Percentiles rank a stretch among this genome's conserved stretches.
Conservation (phyloP, 2,113 vertebrate genomes). For the Oryzias melastigma region DNA sequence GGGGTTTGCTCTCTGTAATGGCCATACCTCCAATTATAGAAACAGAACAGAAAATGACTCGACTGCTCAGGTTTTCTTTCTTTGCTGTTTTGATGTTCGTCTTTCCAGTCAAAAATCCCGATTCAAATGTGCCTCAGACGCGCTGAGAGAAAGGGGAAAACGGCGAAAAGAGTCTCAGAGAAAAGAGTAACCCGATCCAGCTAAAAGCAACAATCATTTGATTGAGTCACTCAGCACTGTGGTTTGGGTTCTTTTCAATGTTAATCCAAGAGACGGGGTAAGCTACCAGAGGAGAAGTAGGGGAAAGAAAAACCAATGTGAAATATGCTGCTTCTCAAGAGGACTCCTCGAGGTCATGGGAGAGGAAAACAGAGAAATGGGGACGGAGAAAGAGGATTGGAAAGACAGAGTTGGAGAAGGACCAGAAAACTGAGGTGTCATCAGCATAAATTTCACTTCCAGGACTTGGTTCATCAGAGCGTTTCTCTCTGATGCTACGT, state of each 20-base stretch:
- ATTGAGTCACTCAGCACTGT: conserved; percentile 65
- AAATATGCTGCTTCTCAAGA: conserved; percentile 25
- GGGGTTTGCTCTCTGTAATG: conserved; percentile 19
- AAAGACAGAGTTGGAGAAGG: conserved; percentile 35
- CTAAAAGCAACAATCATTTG: conserved; percentile 73
- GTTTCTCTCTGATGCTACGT: conserved; percentile 33
- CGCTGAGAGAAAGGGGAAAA: conserved; percentile 31
- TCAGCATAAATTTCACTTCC: conserved; percentile 20
- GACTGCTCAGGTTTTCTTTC: conserved; percentile 24
- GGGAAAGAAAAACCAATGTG: conserved; percentile 20
- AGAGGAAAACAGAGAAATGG: conserved; percentile 43
- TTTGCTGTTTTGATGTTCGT: conserved; percentile 45
- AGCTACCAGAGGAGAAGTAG: conserved; percentile 12
- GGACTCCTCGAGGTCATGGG: conserved; percentile 58
- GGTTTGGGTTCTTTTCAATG: conserved; percentile 52
- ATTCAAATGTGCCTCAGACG: conserved; percentile 70
- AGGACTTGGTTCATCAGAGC: conserved; percentile 12
- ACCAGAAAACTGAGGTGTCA: conserved; percentile 24
- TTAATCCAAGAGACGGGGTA: conserved; percentile 58
- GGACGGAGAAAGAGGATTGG: conserved; percentile 23
- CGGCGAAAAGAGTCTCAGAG: conserved; percentile 37
- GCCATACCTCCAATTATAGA: conserved; percentile 24
- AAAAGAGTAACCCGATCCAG: conserved; percentile 65
- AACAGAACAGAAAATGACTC: conserved; percentile 52
- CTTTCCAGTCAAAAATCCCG: conserved; percentile 51